Evolutionary conservation across 2,113 vertebrate species (phyloP), one percentile per base, ranked within the genome.

Genomic region (Larimichthys crocea): DNA sequence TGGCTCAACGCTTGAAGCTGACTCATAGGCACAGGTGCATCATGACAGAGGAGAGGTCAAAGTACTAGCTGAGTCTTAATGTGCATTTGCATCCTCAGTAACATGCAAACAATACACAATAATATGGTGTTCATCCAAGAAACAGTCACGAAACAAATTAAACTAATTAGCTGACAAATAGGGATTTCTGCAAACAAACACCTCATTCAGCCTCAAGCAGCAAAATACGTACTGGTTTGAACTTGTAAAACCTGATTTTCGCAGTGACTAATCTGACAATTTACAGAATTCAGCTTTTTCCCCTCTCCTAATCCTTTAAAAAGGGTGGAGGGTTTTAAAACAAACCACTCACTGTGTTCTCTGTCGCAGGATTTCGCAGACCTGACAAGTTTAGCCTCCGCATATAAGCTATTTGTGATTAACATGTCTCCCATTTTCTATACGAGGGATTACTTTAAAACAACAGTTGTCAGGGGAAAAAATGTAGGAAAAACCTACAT

Each of bases 401-500:
- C 52, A n/a, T 65, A 66, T 77, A 79, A 90, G 78, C 75, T 88
- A 74, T 88, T 88, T 80, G 60, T 76, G 85, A 93, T 89, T 88
- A 90, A 80, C 84, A 53, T 16, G 67, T 79, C 86, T 80, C 82
- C 82, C 74, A 82, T 74, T 22, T 87, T 83, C 83, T 74, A 46
- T 79, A 75, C 73, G n/a, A 2, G 14, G 91, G 91, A 92, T 95
- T 93, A 93, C n/a, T 48, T 89, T 93, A 91, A 91, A 92, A 92
- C 84, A 95, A 94, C 95, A 94, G 62, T 75, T 91, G 94, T 92
- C 93, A 90, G 52, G 48, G 72, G 46, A 79, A 91, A 91, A 89
- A 87, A 91, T 92, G 90, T 63, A 17, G 61, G 60, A 65, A 89
- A 84, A 85, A 68, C 53, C 52, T 29, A 84, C 83, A 83, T 59